These are phyloP conservation scores for Gorilla gorilla DNA, from an alignment of 2,113 vertebrate species.

Conservation along the genomic window DNA sequence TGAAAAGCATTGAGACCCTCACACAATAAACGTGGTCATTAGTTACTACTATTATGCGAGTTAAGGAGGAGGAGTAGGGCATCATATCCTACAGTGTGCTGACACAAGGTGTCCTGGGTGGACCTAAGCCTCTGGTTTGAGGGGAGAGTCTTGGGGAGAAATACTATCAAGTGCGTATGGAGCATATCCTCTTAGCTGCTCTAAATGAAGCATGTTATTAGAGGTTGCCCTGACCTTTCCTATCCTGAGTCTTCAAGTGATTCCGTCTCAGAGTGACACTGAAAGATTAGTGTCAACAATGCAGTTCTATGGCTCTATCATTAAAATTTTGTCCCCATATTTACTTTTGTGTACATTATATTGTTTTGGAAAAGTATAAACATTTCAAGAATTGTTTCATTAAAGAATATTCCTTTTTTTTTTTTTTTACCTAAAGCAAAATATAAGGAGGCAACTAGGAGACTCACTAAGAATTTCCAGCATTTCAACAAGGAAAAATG, in stretches of 20 bases:
- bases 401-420: neutral
- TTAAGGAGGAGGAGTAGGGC: neutral
- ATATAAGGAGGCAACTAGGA: neutral
- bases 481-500: neutral
- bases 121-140: neutral
- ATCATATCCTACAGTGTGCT: neutral
- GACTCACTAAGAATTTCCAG: neutral
- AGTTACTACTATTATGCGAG: neutral
- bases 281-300: neutral
- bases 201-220: neutral
- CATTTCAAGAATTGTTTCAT: neutral
- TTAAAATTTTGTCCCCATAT: neutral
- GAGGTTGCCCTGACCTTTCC: neutral
- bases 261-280: neutral
- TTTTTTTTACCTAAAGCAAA: neutral
- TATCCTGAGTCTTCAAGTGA: neutral
- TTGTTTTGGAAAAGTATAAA: neutral
- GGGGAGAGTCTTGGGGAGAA: neutral
- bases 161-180: accelerated
- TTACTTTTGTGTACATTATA: neutral
- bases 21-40: neutral
- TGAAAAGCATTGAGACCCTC: neutral
- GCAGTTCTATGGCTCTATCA: neutral
- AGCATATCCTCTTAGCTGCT: neutral
- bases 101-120: neutral